A percentile compares a stretch with the other conserved stretches of the same genome.
Evolutionary conservation across 2,113 vertebrate species (phyloP).

Genomic region (Vimba vimba): DNA sequence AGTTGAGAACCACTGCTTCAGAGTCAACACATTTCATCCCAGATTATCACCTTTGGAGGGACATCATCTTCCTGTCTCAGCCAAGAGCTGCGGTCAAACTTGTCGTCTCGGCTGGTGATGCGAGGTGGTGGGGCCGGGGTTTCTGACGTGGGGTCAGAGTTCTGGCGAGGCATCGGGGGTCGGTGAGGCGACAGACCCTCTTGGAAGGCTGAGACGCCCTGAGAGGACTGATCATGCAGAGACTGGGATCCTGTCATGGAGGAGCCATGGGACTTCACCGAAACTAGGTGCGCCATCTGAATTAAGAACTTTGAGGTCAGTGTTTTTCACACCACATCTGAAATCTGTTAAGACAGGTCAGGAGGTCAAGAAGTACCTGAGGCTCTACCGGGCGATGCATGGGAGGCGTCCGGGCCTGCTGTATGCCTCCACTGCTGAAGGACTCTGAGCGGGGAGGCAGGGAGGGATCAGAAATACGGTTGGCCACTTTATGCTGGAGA

Average conservation of each 20-base stretch:
- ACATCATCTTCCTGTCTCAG: conserved; percentile 96
- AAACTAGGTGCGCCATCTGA: conserved; percentile 93
- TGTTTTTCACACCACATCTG: neutral
- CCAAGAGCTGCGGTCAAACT: conserved; percentile 96
- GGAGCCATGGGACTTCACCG: conserved; percentile 93
- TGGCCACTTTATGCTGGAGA: conserved; percentile 95
- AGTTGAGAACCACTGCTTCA: neutral
- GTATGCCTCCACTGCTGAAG: conserved; percentile 94
- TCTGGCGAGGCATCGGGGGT: conserved; percentile 97
- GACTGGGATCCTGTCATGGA: conserved; percentile 96
- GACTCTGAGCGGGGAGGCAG: conserved; percentile 96
- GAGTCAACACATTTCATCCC: neutral
- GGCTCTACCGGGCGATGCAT: conserved; percentile 93
- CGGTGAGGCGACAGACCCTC: conserved; percentile 91
- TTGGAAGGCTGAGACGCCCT: conserved; percentile 93
- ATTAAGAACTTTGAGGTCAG: neutral
- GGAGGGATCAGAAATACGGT: conserved; percentile 95
- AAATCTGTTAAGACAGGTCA: neutral
- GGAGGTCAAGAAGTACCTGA: conserved; percentile 78
- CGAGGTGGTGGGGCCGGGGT: conserved; percentile 92
- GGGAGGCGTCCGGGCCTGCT: conserved; percentile 91
- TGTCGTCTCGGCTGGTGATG: conserved; percentile 83
- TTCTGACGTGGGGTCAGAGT: conserved; percentile 98
- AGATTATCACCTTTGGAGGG: conserved; percentile 89
- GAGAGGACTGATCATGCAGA: conserved; percentile 91